Evolutionary conservation across 2,797 vertebrate genomes (phyloP).

Genomic region (Xiphorhynchus erythropygius): DNA sequence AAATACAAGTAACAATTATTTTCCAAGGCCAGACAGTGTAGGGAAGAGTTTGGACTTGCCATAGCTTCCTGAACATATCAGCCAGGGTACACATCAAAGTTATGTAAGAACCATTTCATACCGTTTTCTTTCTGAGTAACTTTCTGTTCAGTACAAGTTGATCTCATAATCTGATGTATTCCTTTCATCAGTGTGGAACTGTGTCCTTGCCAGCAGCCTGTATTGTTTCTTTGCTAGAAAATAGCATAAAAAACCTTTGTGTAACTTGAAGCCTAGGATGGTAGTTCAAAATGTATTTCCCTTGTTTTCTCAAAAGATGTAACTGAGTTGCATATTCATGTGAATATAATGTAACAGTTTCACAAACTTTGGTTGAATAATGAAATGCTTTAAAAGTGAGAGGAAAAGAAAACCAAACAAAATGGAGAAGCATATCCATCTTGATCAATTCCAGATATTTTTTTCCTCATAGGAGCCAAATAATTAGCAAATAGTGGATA

Average conservation of each 20-base stretch:
- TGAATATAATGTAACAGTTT: background rate
- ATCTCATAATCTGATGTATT: constrained; percentile 27
- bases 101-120: background rate
- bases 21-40: background rate
- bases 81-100: background rate
- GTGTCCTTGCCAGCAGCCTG: background rate
- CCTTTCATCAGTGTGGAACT: constrained; percentile 3
- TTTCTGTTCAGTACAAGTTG: constrained; percentile 35
- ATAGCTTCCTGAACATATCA: background rate
- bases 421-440: background rate
- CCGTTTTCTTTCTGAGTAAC: background rate
- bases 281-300: background rate
- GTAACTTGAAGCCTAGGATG: background rate
- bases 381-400: background rate
- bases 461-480: background rate
- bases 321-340: background rate
- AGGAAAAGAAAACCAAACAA: background rate
- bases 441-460: background rate
- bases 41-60: background rate
- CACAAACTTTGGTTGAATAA: background rate
- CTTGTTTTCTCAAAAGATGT: background rate
- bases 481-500: background rate
- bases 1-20: background rate
- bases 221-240: constrained; percentile 26
- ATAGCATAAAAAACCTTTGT: background rate